Conservation (phyloP, 2,797 vertebrate genomes). For the Tenualosa ilisha region DNA sequence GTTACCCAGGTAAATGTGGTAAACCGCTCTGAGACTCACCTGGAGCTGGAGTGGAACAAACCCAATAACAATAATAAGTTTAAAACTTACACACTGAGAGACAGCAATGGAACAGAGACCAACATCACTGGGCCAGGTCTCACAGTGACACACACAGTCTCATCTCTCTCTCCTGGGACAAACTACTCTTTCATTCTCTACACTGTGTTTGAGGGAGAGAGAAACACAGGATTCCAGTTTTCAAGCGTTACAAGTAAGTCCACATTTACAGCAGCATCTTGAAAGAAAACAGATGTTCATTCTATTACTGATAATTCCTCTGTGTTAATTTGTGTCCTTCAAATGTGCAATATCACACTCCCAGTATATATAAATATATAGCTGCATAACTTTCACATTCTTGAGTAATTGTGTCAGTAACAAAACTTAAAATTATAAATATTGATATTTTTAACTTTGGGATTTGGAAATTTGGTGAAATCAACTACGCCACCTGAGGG, state of each 20-base stretch:
- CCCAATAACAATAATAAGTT: conserved; percentile 41
- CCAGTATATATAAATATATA: too few relatives aligned
- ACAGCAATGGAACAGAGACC: not conserved
- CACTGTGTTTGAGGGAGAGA: rapidly evolving
- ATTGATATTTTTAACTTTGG: too few relatives aligned
- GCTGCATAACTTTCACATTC: too few relatives aligned
- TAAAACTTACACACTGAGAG: conserved; percentile 18
- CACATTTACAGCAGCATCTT: too few relatives aligned
- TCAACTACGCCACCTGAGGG: too few relatives aligned
- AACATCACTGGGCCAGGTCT: not conserved
- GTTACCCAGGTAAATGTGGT: not conserved
- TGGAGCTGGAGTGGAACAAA: conserved; percentile 52
- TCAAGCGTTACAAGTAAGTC: too few relatives aligned
- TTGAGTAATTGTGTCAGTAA: too few relatives aligned
- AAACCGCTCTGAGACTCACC: not conserved
- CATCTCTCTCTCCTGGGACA: conserved; percentile 42
- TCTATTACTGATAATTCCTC: not conserved
- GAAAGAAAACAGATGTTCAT: not conserved
- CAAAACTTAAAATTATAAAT: too few relatives aligned
- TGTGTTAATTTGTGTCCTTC: too few relatives aligned
- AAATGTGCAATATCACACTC: too few relatives aligned
- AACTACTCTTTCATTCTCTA: conserved; percentile 51
- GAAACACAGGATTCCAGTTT: conserved; percentile 37
- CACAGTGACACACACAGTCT: conserved; percentile 30
- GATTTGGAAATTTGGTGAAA: too few relatives aligned